Conservation (phyloP, 2,113 vertebrate species). For the Colossoma macropomum region DNA sequence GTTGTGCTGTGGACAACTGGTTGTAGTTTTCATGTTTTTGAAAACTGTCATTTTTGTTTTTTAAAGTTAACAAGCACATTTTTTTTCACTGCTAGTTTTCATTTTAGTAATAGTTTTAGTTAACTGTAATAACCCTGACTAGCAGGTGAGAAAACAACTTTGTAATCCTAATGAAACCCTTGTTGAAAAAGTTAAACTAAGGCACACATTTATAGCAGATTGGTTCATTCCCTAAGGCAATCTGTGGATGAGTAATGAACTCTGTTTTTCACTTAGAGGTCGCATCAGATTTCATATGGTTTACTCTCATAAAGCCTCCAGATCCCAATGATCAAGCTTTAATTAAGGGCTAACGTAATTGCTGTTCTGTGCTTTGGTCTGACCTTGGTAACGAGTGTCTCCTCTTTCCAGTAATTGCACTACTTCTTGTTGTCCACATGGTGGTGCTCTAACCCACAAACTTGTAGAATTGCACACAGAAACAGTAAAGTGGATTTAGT, state of each 20-base stretch:
- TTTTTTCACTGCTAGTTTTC: too few relatives aligned
- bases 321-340: neutral
- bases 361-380: neutral
- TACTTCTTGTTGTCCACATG: slow-evolving; percentile 50
- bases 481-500: neutral
- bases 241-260: neutral
- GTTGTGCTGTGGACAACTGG: too few relatives aligned
- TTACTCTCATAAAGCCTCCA: neutral
- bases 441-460: slow-evolving; percentile 45
- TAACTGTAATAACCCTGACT: too few relatives aligned
- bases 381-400: neutral
- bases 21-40: too few relatives aligned
- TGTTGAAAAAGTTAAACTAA: too few relatives aligned
- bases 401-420: neutral
- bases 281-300: neutral
- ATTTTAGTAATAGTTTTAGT: too few relatives aligned
- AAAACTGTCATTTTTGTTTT: too few relatives aligned
- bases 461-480: neutral
- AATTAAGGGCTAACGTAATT: neutral
- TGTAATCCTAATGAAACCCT: too few relatives aligned
- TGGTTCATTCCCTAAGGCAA: too few relatives aligned
- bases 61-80: too few relatives aligned
- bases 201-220: too few relatives aligned
- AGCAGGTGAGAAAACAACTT: too few relatives aligned
- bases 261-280: neutral